A percentile compares a stretch with the other conserved stretches of the same genome.
Evolutionary conservation across 2,113 vertebrate species (phyloP).

Genomic region (Dryoscopus gambensis): DNA sequence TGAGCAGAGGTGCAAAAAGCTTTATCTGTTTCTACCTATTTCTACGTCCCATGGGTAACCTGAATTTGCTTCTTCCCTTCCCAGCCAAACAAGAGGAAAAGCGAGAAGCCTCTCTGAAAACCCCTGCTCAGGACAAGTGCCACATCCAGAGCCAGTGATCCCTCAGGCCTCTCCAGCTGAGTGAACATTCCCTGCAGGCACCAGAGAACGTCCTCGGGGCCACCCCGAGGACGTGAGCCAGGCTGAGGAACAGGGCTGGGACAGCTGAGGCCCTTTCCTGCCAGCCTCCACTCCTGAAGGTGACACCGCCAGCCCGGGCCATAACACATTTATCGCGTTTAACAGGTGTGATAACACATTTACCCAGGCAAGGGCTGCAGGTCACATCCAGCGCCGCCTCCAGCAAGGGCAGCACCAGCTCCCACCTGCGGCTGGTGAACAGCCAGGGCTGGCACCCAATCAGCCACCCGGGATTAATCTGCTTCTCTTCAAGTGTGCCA

Average conservation of each 20-base stretch:
- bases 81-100: neutral
- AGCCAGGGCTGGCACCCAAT: neutral
- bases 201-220: neutral
- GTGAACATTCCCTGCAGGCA: neutral
- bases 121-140: neutral
- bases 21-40: neutral
- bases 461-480: neutral
- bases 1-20: neutral
- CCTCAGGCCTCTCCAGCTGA: neutral
- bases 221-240: fast-evolving
- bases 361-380: neutral
- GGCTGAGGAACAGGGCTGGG: neutral
- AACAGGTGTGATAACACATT: neutral
- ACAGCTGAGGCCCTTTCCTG: neutral
- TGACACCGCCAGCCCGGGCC: neutral
- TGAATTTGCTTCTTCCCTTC: neutral
- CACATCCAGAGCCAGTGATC: neutral
- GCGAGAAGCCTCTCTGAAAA: neutral
- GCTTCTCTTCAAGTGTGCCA: neutral
- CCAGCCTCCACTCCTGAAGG: neutral
- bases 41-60: neutral
- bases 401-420: neutral
- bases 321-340: neutral
- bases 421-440: fast-evolving
- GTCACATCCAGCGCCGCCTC: neutral